Base-by-base conservation (phyloP, 2,888 invertebrate genomes). In the Pegoplata infirma region DNA sequence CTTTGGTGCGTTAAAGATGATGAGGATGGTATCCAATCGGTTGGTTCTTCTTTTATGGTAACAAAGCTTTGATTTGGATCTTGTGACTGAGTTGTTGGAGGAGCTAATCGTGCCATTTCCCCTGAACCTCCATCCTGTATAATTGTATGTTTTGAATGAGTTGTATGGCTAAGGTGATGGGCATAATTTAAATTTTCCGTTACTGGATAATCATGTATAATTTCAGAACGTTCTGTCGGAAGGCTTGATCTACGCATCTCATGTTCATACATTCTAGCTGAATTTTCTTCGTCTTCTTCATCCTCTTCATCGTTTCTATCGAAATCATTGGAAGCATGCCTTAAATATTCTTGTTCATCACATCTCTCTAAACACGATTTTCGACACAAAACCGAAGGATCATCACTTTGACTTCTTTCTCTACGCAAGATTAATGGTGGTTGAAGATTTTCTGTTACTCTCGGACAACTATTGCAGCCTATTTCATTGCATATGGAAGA, bases 21-120 rank as follows among this genome's bases (percentile, higher is more conserved):
- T 16, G 77, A 56, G 16, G 71, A 76, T 58, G 68, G 81, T 67
- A 84, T 74, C 95, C 95, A 96, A 82, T 95, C 94, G 8, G 92
- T 89, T 5, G 94, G 94, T 84, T 94, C 94, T 84, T 94, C 92
- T 85, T 92, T 92, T 12, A 90, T 89, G 72, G 84, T 81, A 19
- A 87, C 80, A 76, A 86, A 82, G 82, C 85, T 59, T 17, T 61
- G 28, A n/a, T n/a, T n/a, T 10, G 55, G 7, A 40, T 69, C 59
- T 47, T 86, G 85, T 53, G 83, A 78, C 76, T 84, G 85, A 16
- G 85, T 82, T 25, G 84, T 80, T 14, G 86, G 81, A 8, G 82
- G 78, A 36, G 82, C 25, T 16, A 68, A 28, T n/a, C 82, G 84
- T 0, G 67, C 10, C 23, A 53, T 14, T 3, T 76, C 75, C 28